Evolutionary conservation across 2,113 vertebrate species (phyloP).

Genomic region (Aegithalos caudatus): DNA sequence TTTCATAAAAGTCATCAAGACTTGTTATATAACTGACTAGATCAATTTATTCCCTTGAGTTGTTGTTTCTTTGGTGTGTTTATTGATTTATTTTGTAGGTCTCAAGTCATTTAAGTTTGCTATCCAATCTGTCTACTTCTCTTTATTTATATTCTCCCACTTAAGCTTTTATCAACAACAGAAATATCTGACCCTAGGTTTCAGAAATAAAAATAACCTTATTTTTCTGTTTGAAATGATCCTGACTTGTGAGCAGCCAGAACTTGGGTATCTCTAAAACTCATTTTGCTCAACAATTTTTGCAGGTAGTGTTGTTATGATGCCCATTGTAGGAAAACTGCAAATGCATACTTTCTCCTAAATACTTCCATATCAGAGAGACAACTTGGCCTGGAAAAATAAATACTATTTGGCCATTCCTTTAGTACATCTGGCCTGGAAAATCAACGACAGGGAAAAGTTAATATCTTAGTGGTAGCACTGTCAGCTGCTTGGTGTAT

Average conservation of each 20-base stretch:
- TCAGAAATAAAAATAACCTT: slow-evolving; percentile 41
- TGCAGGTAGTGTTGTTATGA: background rate
- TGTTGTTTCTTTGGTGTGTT: slow-evolving; percentile 69
- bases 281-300: slow-evolving; percentile 18
- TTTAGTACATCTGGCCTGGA: background rate
- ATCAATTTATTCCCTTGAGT: slow-evolving; percentile 65
- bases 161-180: slow-evolving; percentile 53
- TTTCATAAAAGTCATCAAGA: slow-evolving; percentile 49
- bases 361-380: background rate
- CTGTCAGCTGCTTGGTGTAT: accelerated
- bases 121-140: slow-evolving; percentile 46
- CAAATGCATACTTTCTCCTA: background rate
- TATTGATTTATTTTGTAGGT: slow-evolving; percentile 69
- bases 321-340: background rate
- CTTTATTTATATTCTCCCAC: slow-evolving; percentile 57
- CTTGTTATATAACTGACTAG: slow-evolving; percentile 61
- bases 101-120: slow-evolving; percentile 66
- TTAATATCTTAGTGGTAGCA: background rate
- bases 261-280: background rate
- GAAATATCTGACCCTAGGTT: slow-evolving; percentile 43
- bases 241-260: background rate
- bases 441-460: background rate
- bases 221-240: slow-evolving; percentile 59
- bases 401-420: background rate
- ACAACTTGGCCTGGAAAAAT: background rate